These are phyloP conservation scores for Drosophila dives DNA, from an alignment of 2,888 invertebrate species.

Conservation along the genomic window DNA sequence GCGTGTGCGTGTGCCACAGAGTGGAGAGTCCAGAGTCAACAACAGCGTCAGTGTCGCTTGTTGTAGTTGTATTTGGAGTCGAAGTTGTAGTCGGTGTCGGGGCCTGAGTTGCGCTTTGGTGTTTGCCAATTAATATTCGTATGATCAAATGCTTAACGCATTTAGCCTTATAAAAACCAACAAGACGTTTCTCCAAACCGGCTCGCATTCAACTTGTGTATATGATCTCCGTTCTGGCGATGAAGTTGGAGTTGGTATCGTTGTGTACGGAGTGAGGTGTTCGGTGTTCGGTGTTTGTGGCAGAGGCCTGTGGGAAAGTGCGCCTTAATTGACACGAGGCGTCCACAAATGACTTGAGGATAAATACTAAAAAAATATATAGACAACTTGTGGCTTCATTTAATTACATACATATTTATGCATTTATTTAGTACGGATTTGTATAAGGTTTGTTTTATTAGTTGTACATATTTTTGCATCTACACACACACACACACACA, in stretches of 20 bases:
- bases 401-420: constrained; percentile 61
- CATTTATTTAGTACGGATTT: constrained; percentile 68
- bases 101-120: constrained; percentile 63
- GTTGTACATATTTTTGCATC: constrained; percentile 40
- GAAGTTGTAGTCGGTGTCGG: constrained; percentile 36
- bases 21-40: constrained; percentile 3
- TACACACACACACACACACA: constrained; percentile 1
- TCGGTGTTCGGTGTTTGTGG: constrained; percentile 14
- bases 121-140: constrained; percentile 81
- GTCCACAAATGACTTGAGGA: constrained; percentile 12
- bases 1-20: constrained; percentile 30
- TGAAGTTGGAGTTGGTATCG: constrained; percentile 15
- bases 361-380: constrained; percentile 22
- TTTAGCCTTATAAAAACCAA: constrained; percentile 81
- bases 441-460: constrained; percentile 39
- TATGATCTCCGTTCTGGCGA: constrained; percentile 63
- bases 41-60: not conserved
- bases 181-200: constrained; percentile 69
- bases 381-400: constrained; percentile 51
- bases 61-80: constrained; percentile 9
- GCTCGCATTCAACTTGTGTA: constrained; percentile 74
- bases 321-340: constrained; percentile 71
- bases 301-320: constrained; percentile 71
- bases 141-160: constrained; percentile 81
- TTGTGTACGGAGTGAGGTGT: constrained; percentile 5